Evolutionary conservation across 2,797 vertebrate species (phyloP), one percentile per base, ranked within the genome.

Genomic region (Trematomus bernacchii): DNA sequence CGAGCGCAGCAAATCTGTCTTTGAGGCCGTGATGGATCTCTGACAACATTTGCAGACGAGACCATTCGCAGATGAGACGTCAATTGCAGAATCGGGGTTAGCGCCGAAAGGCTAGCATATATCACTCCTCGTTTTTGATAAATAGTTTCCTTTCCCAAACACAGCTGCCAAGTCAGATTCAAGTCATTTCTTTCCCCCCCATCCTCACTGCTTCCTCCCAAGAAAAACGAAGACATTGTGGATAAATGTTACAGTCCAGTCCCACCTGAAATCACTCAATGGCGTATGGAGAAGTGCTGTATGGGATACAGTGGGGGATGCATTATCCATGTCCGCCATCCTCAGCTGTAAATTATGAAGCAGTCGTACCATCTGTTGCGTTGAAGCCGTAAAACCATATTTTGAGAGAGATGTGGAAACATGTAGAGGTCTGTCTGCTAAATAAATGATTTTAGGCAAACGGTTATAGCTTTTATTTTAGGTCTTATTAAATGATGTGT

Each of bases 111-210:
- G 75, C 83, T 81, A 78, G 83, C 87, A 75, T 94, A 92, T 89
- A 91, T 95, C 90, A 90, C 61, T 83, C 86, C 66, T 19, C 33
- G 53, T 86, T 92, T 89, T 89, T 93, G 92, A 95, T 91, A 61
- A 94, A 90, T 87, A 76, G 86, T 86, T 94, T 95, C 93, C 93
- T 94, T 95, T 79, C 86, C 85, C 90, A 96, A 96, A 96, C 93
- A 96, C 95, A 96, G 94, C 95, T 96, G 95, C 86, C 11, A 55
- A 8, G 83, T 80, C 86, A 82, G 79, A 87, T 85, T 88, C 83
- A 33, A 46, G 57, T 53, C 74, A 42, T 27, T 50, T 30, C 10
- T 10, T 10, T 18, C 12, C 21, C 13, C 44, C 10, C 40, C 11
- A 44, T 53, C 16, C 3, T 57, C n/a, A 11, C 60, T 9, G 8